Base-by-base conservation (phyloP, 37 sponge, comb jelly and placozoan genomes). In the Cladorhizidae sp. region DNA sequence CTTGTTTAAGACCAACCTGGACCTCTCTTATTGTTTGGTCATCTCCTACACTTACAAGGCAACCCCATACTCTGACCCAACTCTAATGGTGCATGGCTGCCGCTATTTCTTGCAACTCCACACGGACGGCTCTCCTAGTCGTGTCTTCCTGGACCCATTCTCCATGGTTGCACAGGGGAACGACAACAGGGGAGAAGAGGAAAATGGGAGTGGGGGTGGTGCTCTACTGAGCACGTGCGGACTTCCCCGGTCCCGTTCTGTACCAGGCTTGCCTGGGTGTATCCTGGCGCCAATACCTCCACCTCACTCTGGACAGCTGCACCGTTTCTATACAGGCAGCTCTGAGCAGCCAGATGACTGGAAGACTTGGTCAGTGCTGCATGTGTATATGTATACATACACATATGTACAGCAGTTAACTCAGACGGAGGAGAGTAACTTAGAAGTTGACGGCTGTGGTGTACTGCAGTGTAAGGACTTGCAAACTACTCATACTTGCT, bases 311-410 rank as follows among this genome's bases (percentile, higher is more conserved):
- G 0, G n/a, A 26, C 23, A 28, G 0, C 64, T 90, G 35, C 90
- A 85, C 56, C n/a, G 64, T 41, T 31, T 62, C 7, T 90, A 80
- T 57, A 90, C 86, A 71, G 90, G 90, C 14, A 50, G 36, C 29
- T 0, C 57, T 20, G 32, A 84, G 40, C 61, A 67, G 49, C 14
- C 31, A 40, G 57, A 45, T 14, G 43, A 17, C 9, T 90, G 90
- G 90, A 90, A n/a, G 21, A 90, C 90, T 29, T 70, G 64, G 90
- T 90, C n/a, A 40, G 80, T 45, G 12, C 17, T 6, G n/a, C n/a
- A n/a, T n/a, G n/a, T n/a, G n/a, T n/a, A n/a, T n/a, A n/a, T n/a
- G n/a, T n/a, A n/a, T n/a, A n/a, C n/a, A n/a, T n/a, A n/a, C n/a
- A n/a, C n/a, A n/a, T n/a, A n/a, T n/a, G n/a, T n/a, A n/a, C n/a